Percentiles rank a stretch among this genome's conserved stretches.
phyloP scores from a whole-genome alignment of 2,797 vertebrate genomes.

The Pantherophis vulpinus region DNA sequence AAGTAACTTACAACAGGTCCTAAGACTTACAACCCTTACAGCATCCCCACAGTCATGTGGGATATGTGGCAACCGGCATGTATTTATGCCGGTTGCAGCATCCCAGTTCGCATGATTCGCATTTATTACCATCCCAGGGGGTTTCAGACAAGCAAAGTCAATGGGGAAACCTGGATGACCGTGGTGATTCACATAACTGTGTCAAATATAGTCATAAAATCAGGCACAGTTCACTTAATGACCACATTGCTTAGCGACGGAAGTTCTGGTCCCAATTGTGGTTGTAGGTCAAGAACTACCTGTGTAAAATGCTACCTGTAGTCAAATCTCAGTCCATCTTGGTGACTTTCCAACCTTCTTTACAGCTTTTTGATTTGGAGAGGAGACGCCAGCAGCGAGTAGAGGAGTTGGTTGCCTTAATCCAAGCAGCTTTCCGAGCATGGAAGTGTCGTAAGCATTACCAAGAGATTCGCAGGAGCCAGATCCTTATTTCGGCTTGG shows the following conservation, averaged over 20 bases:
- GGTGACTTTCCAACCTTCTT: background rate
- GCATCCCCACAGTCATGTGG: background rate
- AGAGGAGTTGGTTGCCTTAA: constrained; percentile 65
- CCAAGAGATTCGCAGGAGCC: constrained; percentile 75
- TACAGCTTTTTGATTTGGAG: constrained; percentile 76
- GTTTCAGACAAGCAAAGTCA: background rate
- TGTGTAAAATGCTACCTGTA: background rate
- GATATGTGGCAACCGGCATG: background rate
- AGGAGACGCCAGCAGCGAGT: constrained; percentile 60
- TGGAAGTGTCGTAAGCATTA: constrained; percentile 69
- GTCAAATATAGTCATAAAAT: background rate
- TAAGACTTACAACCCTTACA: background rate
- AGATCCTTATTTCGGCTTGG: constrained; percentile 75
- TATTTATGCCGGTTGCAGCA: background rate
- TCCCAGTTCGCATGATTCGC: background rate
- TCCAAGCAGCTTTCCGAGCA: constrained; percentile 72
- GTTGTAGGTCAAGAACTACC: background rate
- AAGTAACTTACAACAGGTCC: background rate
- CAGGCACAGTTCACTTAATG: background rate
- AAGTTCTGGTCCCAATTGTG: background rate
- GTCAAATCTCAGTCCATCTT: background rate
- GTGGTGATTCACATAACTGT: background rate
- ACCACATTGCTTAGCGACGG: background rate
- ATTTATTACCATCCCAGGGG: background rate
- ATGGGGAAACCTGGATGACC: background rate